Conservation (phyloP, 2,888 invertebrate species). For the Metacarcinus magister region DNA sequence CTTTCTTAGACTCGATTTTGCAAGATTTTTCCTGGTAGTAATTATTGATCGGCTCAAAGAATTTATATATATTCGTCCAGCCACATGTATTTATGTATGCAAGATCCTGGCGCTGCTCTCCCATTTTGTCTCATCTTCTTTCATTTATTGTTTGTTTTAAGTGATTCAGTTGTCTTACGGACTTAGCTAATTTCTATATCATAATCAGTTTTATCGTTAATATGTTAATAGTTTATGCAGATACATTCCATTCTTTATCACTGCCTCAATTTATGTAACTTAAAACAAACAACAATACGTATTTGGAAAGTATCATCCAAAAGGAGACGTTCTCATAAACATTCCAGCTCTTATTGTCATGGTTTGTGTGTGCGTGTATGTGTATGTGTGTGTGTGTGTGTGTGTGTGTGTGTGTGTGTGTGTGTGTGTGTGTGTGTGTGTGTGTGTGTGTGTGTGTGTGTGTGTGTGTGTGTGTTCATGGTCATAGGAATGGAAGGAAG, state of each 20-base stretch:
- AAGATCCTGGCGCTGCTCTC: background rate
- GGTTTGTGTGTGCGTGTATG: no score
- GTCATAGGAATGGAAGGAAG: background rate
- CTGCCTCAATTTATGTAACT: background rate
- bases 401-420: no score
- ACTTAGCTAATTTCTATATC: background rate
- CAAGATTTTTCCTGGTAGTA: background rate
- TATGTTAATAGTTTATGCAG: no score
- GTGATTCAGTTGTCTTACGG: background rate
- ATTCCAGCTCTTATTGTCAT: background rate
- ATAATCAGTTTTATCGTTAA: background rate
- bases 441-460: no score
- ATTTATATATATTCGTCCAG: background rate
- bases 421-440: no score
- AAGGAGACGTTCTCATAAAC: background rate
- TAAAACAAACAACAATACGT: background rate
- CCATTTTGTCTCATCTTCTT: background rate
- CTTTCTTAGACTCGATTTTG: background rate
- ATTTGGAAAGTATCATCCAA: background rate
- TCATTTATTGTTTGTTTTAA: background rate
- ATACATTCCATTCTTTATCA: no score
- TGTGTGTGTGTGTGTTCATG: background rate
- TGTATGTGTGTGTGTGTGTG: no score
- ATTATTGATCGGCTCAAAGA: background rate
- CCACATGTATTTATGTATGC: background rate